Conservation (phyloP, 2,888 invertebrate species). For the Lysandra bellargus region DNA sequence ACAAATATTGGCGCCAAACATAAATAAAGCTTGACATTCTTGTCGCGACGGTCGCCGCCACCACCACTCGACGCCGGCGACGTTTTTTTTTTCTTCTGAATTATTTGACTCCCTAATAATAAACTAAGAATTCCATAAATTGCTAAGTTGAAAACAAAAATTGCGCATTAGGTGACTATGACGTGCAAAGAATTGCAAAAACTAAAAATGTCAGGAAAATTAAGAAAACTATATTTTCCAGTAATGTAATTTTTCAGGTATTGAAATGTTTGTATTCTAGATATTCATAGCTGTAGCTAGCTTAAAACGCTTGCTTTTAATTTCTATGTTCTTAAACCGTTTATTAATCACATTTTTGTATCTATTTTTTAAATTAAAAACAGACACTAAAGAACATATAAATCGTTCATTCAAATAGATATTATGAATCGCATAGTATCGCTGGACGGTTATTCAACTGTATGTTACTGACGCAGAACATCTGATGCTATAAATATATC, state of each 20-base stretch:
- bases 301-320: neutral
- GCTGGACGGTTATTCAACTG: slow-evolving; percentile 1
- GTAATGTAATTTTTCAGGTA: neutral
- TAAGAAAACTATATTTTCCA: no score
- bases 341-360: no score
- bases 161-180: neutral
- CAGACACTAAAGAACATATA: neutral
- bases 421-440: slow-evolving; percentile 18
- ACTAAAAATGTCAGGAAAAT: neutral
- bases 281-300: neutral
- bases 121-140: slow-evolving; percentile 28
- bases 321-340: neutral
- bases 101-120: slow-evolving; percentile 30
- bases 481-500: slow-evolving; percentile 28
- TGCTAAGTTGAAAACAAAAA: neutral
- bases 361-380: neutral
- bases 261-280: no score
- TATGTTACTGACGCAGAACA: slow-evolving; percentile 14
- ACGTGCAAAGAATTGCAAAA: neutral
- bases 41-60: slow-evolving; percentile 48
- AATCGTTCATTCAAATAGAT: neutral
- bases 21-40: slow-evolving; percentile 63
- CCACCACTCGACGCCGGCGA: slow-evolving; percentile 18
- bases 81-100: slow-evolving; percentile 32
- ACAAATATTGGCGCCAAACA: slow-evolving; percentile 68